Conservation (phyloP, 2,113 vertebrate genomes). For the Paramisgurnus dabryanus region DNA sequence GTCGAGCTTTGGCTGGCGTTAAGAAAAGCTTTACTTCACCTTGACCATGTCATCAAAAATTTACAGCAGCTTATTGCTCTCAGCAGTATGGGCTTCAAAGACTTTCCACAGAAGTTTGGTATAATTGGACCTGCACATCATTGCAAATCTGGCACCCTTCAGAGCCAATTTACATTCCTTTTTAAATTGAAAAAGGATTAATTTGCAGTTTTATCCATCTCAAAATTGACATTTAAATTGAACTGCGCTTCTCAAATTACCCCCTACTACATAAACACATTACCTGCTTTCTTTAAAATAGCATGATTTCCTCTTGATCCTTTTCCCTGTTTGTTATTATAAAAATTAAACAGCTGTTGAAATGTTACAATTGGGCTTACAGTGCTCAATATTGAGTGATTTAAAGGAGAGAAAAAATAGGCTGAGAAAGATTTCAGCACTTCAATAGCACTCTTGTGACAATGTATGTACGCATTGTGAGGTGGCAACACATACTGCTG, state of each 20-base stretch:
- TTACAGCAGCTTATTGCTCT: slow-evolving; percentile 5
- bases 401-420: not conserved
- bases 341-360: not conserved
- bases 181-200: not conserved
- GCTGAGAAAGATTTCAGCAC: not conserved
- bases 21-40: not conserved
- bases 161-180: not conserved
- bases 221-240: not conserved
- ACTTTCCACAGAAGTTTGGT: not conserved
- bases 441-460: not conserved
- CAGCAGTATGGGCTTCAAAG: slow-evolving; percentile 28
- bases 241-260: not conserved
- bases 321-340: not conserved
- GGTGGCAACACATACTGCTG: not conserved
- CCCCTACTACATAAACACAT: not conserved
- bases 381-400: not conserved
- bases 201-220: not conserved
- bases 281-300: not conserved
- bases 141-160: not conserved
- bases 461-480: not conserved
- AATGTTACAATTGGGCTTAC: not conserved
- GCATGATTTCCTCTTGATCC: not conserved
- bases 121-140: not conserved
- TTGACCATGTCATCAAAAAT: slow-evolving; percentile 39
- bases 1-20: not conserved